phyloP scores from a whole-genome alignment of 2,113 vertebrate species.

The Pseudolaguvia tuberculata region DNA sequence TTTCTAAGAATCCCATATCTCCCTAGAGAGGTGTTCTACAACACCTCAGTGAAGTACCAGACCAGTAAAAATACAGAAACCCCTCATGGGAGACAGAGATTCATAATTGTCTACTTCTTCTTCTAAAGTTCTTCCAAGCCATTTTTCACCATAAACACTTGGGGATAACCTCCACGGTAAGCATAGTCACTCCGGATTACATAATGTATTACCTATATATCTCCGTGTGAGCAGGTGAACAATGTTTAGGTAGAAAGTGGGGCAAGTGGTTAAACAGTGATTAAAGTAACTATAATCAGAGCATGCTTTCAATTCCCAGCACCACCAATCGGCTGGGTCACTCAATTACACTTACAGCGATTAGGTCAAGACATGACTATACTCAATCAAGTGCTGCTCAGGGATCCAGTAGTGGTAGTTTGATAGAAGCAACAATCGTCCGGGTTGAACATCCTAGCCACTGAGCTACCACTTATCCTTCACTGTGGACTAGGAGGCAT shows the following conservation, averaged over 20 bases:
- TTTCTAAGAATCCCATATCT: not conserved
- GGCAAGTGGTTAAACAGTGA: too few species aligned
- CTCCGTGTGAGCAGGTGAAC: not conserved
- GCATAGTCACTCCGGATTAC: constrained; percentile 5
- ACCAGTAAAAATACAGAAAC: constrained; percentile 19
- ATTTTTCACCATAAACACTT: constrained; percentile 8
- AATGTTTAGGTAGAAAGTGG: not conserved
- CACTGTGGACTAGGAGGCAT: too few species aligned
- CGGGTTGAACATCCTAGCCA: too few species aligned
- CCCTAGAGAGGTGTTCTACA: not conserved
- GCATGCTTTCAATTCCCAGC: too few species aligned
- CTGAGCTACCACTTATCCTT: too few species aligned
- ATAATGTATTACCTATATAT: constrained; percentile 6
- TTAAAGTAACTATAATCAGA: too few species aligned
- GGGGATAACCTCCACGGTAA: constrained; percentile 17
- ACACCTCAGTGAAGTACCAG: constrained; percentile 29
- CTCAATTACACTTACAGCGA: too few species aligned
- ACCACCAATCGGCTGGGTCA: too few species aligned
- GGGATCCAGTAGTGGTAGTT: too few species aligned
- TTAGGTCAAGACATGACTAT: too few species aligned
- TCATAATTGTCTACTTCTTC: not conserved
- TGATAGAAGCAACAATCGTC: too few species aligned
- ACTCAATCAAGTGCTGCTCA: too few species aligned
- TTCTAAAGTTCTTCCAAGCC: not conserved
- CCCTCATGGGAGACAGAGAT: constrained; percentile 28